phyloP scores from a whole-genome alignment of 1,140 invertebrate genomes.

The Drosophila littoralis region DNA sequence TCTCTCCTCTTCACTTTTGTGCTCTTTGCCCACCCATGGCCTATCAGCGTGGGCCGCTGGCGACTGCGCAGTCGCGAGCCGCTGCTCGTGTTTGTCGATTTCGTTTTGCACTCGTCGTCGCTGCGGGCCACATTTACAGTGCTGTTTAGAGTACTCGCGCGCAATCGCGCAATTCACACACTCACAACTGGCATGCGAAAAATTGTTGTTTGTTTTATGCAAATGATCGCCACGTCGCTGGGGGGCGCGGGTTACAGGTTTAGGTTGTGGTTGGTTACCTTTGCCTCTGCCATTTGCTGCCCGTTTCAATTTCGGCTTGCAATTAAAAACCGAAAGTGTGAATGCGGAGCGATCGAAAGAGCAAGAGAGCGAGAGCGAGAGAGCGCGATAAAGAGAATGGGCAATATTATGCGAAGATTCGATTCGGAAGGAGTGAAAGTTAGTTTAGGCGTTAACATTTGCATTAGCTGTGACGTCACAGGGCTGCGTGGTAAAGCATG shows the following conservation, averaged over 20 bases:
- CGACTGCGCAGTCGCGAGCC: slow-evolving; percentile 16
- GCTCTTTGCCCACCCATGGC: slow-evolving; percentile 4
- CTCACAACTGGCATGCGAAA: slow-evolving; percentile 62
- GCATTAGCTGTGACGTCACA: slow-evolving; percentile 5
- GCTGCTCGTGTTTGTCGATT: slow-evolving; percentile 60
- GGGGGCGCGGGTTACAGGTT: slow-evolving; percentile 33
- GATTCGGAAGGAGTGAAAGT: slow-evolving; percentile 39
- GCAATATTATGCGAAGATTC: slow-evolving; percentile 32
- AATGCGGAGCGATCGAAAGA: slow-evolving; percentile 12
- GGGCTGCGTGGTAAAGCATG: neutral
- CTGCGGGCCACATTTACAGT: slow-evolving; percentile 66
- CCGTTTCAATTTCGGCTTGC: slow-evolving; percentile 51
- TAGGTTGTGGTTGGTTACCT: slow-evolving; percentile 19
- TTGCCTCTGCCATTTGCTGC: slow-evolving; percentile 24
- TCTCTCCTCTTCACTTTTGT: neutral
- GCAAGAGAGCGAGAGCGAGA: neutral
- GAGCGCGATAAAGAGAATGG: slow-evolving; percentile 23
- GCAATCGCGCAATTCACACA: slow-evolving; percentile 35
- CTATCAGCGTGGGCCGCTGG: slow-evolving; percentile 26
- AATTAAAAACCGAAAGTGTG: slow-evolving; percentile 79
- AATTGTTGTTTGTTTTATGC: slow-evolving; percentile 82
- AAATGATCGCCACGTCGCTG: slow-evolving; percentile 66
- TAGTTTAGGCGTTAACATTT: neutral
- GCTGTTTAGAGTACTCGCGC: slow-evolving; percentile 34
- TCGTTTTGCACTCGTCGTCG: slow-evolving; percentile 61